Base-by-base conservation (phyloP, 2,888 invertebrate genomes). In the Steinernema hermaphroditum region DNA sequence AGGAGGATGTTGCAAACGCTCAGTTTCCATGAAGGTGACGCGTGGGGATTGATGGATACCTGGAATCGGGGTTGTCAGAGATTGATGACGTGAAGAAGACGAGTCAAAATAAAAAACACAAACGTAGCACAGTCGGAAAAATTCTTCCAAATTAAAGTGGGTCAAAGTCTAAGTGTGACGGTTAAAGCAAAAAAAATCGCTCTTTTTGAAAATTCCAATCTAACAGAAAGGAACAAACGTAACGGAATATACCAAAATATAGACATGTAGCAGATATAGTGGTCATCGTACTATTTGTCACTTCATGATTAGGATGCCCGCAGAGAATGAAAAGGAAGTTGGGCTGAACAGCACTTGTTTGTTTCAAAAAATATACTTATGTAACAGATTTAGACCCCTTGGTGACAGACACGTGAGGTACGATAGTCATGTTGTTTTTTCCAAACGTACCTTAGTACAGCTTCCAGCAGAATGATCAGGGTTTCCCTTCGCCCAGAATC, bases 1-100 rank as follows among this genome's bases (percentile, higher is more conserved):
- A 95, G 89, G 70, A 96, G 90, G 72, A 93, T 92, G 89, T 96
- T 96, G 88, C 96, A 96, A 37, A 94, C 94, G 72, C 93, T 93
- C 75, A 96, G 89, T 87, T 93, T 92, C 96, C 96, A 96, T 74
- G 93, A 73, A 2, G 71, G 62, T 8, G 62, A 62, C 9, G 62
- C 32, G 14, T 62, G 62, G 29, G 62, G 62, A 29, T 62, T 62
- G 62, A 62, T 34, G 29, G 62, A 29, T 8, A 62, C 32, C 62
- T 62, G 34, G 6, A 62, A 62, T 29, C 50, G 50, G 22, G 24
- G 24, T 50, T 37, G 37, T 37, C 37, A 37, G 37, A 37, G 12
- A 50, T 29, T 12, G 62, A 73, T n/a, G 22, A 27, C 6, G 32
- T 6, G 72, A 70, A 27, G 29, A 72, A 14, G 32, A 6, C 24